Conservation (phyloP, 2,113 vertebrate species). For the Rhynchopsitta pachyrhyncha region DNA sequence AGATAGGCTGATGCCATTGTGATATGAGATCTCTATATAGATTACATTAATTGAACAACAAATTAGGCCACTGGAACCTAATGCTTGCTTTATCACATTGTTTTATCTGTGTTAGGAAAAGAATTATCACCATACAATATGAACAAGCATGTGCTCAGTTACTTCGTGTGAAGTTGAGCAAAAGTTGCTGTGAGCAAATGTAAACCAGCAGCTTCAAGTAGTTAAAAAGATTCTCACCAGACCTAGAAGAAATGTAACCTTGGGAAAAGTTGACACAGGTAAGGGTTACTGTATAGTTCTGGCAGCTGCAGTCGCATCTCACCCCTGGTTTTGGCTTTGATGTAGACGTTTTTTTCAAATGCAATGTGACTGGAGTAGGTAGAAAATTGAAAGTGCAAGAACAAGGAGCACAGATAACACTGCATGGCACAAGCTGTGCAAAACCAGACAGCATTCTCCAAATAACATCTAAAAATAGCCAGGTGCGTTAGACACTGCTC, state of each 20-base stretch:
- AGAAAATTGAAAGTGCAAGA: background rate
- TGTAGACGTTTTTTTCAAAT: background rate
- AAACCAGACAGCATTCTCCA: background rate
- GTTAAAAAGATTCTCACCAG: background rate
- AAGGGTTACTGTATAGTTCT: background rate
- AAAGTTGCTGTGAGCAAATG: background rate
- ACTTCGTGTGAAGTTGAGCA: background rate
- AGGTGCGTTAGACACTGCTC: background rate
- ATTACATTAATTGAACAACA: conserved; percentile 23
- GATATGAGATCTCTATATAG: conserved; percentile 28
- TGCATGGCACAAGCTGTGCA: background rate
- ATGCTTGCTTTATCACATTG: background rate
- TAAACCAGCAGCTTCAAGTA: background rate
- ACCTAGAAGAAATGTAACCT: background rate
- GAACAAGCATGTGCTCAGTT: background rate
- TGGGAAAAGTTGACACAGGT: background rate
- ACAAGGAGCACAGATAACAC: background rate
- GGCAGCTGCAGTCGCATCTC: background rate
- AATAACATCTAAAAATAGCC: background rate
- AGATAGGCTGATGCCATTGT: background rate
- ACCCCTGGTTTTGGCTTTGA: background rate
- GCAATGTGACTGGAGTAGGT: background rate
- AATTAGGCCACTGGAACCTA: background rate
- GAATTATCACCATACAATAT: background rate
- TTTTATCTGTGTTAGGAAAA: conserved; percentile 30